phyloP scores from a whole-genome alignment of 1,140 invertebrate genomes.

The Aethina tumida region DNA sequence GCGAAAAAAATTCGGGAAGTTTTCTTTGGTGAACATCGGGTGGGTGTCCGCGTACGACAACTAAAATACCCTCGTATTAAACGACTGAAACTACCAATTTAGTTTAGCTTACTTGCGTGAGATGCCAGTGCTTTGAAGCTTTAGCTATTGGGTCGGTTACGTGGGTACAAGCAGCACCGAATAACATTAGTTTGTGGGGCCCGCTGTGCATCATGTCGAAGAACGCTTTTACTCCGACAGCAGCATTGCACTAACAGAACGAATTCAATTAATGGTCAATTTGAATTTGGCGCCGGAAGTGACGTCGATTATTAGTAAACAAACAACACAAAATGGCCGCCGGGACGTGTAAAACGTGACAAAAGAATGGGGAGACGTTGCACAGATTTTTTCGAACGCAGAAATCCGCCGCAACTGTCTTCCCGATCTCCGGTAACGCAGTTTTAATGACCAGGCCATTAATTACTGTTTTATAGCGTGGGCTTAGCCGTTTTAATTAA shows the following conservation, averaged over 20 bases:
- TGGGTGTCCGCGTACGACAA: slow-evolving; percentile 97
- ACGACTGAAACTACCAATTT: too few species aligned
- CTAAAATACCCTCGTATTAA: slow-evolving; percentile 39
- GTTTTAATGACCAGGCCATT: not conserved
- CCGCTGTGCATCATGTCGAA: slow-evolving; percentile 96
- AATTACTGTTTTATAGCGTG: not conserved
- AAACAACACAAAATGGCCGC: not conserved
- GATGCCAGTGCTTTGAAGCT: slow-evolving; percentile 92
- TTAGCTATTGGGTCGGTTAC: slow-evolving; percentile 97
- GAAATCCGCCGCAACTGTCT: slow-evolving; percentile 58
- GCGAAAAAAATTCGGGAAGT: slow-evolving; percentile 93
- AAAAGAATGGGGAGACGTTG: slow-evolving; percentile 48
- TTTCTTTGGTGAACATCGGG: slow-evolving; percentile 91
- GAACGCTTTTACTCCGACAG: slow-evolving; percentile 94
- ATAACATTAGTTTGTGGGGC: slow-evolving; percentile 87
- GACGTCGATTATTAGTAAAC: not conserved
- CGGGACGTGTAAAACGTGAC: slow-evolving; percentile 2
- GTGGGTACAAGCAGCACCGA: slow-evolving; percentile 91
- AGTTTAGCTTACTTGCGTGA: slow-evolving; percentile 65
- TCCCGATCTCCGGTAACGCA: slow-evolving; percentile 40
- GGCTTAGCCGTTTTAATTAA: too few species aligned
- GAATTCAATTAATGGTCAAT: too few species aligned
- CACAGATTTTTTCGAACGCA: slow-evolving; percentile 42
- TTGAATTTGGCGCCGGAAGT: not conserved
- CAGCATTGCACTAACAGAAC: slow-evolving; percentile 84